These are phyloP conservation scores for Cavia porcellus DNA, from an alignment of 2,113 vertebrate species.

Conservation along the genomic window DNA sequence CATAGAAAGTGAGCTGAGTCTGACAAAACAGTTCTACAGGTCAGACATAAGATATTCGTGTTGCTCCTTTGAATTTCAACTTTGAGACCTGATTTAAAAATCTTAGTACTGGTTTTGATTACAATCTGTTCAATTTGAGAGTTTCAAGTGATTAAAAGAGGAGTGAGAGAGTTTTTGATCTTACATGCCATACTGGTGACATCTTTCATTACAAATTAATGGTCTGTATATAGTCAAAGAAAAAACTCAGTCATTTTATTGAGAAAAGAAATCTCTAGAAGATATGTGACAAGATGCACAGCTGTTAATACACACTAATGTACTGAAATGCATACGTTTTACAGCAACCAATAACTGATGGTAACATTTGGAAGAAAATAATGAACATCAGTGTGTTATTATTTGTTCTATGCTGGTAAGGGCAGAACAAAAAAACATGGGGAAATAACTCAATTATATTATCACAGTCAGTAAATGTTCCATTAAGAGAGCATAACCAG, in stretches of 20 bases:
- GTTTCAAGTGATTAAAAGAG: constrained; percentile 22
- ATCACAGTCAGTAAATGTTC: background rate
- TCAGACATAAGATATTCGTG: background rate
- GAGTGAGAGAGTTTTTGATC: background rate
- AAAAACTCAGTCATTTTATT: constrained; percentile 25
- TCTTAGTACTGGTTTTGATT: background rate
- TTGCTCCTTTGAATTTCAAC: background rate
- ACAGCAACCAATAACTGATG: background rate
- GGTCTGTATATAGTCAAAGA: background rate
- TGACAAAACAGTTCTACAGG: background rate
- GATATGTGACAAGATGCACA: background rate
- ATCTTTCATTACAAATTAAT: constrained; percentile 27
- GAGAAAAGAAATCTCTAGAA: background rate
- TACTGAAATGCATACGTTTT: background rate
- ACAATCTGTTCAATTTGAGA: constrained; percentile 32
- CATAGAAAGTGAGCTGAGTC: background rate
- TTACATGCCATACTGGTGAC: background rate
- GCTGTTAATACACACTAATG: background rate
- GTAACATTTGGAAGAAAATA: background rate
- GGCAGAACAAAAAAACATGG: background rate
- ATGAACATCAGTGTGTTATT: background rate
- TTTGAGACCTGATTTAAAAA: constrained; percentile 17
- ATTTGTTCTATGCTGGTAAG: constrained; percentile 23
- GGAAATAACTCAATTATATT: background rate
- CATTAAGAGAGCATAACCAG: background rate